A percentile compares a stretch with the other conserved stretches of the same genome.
Conservation (phyloP, 1,140 invertebrate genomes). For the Drosophila setifemur region DNA sequence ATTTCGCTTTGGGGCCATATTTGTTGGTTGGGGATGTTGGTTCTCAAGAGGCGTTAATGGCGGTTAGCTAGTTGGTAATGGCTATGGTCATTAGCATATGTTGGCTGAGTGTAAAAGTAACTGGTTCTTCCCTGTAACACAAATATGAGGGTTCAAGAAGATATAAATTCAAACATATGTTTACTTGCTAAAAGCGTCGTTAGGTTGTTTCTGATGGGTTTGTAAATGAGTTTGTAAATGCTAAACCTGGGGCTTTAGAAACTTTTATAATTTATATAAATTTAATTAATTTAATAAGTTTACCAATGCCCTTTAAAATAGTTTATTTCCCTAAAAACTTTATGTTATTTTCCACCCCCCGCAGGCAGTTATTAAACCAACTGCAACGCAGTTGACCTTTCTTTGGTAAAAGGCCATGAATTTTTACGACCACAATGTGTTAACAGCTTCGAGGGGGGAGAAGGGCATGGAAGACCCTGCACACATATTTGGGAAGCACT, state of each 20-base stretch:
- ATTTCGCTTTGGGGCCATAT: slow-evolving; percentile 7
- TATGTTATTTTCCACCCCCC: no score
- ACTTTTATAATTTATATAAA: background rate
- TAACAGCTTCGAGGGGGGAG: background rate
- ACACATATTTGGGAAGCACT: slow-evolving; percentile 41
- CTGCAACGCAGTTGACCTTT: slow-evolving; percentile 10
- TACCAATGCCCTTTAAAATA: no score
- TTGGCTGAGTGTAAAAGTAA: slow-evolving; percentile 11
- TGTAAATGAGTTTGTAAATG: no score
- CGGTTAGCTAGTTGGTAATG: slow-evolving; percentile 8
- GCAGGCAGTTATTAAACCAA: slow-evolving; percentile 1
- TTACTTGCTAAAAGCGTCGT: background rate
- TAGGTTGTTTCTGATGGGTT: background rate
- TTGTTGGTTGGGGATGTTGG: slow-evolving; percentile 8
- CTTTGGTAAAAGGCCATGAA: slow-evolving; percentile 19
- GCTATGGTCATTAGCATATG: slow-evolving; percentile 19
- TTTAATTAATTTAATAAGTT: no score
- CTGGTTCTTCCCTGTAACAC: background rate
- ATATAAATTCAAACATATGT: background rate
- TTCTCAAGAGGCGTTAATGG: slow-evolving; percentile 31
- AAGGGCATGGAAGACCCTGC: background rate
- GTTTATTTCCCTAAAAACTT: no score
- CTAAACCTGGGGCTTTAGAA: no score
- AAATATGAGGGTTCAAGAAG: background rate
- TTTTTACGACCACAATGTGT: slow-evolving; percentile 24